phyloP scores from a whole-genome alignment of 2,888 invertebrate genomes.

The Atherix ibis region DNA sequence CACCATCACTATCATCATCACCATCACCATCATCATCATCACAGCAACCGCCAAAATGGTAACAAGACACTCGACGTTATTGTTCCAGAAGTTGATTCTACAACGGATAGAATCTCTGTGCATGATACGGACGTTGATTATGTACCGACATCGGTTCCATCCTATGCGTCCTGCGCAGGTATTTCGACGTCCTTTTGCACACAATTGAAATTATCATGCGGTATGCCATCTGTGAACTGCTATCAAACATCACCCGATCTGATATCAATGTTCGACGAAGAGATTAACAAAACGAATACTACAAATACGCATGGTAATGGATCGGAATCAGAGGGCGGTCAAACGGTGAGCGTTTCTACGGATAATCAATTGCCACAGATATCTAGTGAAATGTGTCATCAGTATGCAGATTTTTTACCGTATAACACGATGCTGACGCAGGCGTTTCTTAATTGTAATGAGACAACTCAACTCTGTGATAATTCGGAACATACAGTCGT shows the following conservation, averaged over 20 bases:
- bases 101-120: slow-evolving; percentile 12
- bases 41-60: not conserved
- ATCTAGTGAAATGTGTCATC: slow-evolving; percentile 11
- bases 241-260: slow-evolving; percentile 15
- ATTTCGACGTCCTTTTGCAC: not conserved
- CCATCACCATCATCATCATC: not conserved
- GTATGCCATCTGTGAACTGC: slow-evolving; percentile 1
- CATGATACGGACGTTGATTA: slow-evolving; percentile 8
- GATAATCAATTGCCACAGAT: not conserved
- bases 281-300: slow-evolving; percentile 11
- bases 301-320: not conserved
- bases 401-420: slow-evolving; percentile 15
- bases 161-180: slow-evolving; percentile 4
- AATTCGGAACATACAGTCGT: slow-evolving; percentile 8
- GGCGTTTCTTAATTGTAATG: slow-evolving; percentile 15
- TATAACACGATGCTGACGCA: slow-evolving; percentile 15
- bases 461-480: slow-evolving; percentile 13
- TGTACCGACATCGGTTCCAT: slow-evolving; percentile 1
- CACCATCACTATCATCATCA: not conserved
- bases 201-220: slow-evolving; percentile 4
- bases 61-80: slow-evolving; percentile 11
- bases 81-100: slow-evolving; percentile 17
- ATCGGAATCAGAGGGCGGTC: not conserved
- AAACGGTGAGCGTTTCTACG: not conserved
- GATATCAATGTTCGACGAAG: slow-evolving; percentile 18